These are phyloP conservation scores for Labeo rohita DNA, from an alignment of 2,113 vertebrate genomes.

Conservation along the genomic window DNA sequence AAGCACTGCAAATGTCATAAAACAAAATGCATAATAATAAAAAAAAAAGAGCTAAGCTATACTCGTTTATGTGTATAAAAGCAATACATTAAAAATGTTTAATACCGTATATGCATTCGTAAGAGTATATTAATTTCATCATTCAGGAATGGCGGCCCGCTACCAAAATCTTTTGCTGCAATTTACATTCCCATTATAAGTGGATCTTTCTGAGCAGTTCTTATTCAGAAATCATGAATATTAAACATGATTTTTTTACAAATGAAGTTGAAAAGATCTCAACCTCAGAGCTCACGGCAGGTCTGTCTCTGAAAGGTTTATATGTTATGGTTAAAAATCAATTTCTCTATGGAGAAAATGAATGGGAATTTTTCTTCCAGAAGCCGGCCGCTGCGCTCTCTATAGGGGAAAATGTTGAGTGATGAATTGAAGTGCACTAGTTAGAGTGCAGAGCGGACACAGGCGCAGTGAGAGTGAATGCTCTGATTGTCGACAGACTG, in stretches of 20 bases:
- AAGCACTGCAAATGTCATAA: not conserved
- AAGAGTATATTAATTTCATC: not conserved
- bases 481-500: constrained; percentile 26
- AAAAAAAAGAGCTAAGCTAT: not conserved
- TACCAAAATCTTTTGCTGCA: too few relatives aligned
- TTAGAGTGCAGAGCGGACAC: not conserved
- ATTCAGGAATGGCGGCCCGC: not conserved
- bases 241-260: not conserved
- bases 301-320: not conserved
- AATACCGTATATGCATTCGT: not conserved
- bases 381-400: not conserved
- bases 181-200: not conserved
- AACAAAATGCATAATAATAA: not conserved
- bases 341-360: constrained; percentile 17
- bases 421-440: constrained; percentile 11
- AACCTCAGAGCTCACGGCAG: not conserved
- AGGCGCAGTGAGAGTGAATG: not conserved
- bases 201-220: not conserved
- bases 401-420: not conserved
- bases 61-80: not conserved
- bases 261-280: not conserved
- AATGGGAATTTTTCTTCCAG: not conserved
- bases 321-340: constrained; percentile 3
- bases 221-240: not conserved
- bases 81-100: not conserved